A percentile compares a stretch with the other conserved stretches of the same genome.
Conservation (phyloP, 2,113 vertebrate genomes). For the Terrapene triunguis region DNA sequence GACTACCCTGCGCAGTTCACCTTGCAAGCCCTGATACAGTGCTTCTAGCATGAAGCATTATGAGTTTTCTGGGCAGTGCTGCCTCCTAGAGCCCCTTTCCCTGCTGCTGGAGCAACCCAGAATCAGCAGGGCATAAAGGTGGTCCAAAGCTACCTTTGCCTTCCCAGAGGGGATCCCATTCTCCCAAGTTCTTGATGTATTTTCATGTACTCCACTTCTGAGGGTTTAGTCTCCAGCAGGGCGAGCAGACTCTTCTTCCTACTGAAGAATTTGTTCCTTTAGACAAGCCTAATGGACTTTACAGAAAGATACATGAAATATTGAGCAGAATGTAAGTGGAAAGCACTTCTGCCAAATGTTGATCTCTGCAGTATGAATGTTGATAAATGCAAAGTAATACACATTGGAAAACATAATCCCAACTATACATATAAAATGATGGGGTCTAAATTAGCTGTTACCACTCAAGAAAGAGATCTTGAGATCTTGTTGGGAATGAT, state of each 20-base stretch:
- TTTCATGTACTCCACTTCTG: background rate
- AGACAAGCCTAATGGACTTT: background rate
- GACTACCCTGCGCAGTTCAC: too few species aligned
- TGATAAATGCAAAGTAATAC: background rate
- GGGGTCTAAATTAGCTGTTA: too few species aligned
- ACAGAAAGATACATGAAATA: background rate
- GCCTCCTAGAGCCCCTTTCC: background rate
- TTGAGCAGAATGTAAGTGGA: background rate
- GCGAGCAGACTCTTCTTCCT: background rate
- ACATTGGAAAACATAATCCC: too few species aligned
- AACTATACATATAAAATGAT: too few species aligned
- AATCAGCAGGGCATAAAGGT: background rate
- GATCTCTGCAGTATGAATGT: background rate
- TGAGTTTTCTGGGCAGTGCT: background rate
- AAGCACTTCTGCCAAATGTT: background rate
- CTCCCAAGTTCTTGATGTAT: background rate
- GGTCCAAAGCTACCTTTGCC: background rate
- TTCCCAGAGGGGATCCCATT: background rate
- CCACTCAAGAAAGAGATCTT: too few species aligned
- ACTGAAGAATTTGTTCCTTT: background rate
- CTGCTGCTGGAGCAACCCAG: background rate
- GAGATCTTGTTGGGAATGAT: too few species aligned
- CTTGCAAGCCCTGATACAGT: background rate
- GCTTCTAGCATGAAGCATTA: background rate
- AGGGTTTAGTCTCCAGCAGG: background rate